phyloP scores from a whole-genome alignment of 2,888 invertebrate species.

The Hemaris fuciformis region DNA sequence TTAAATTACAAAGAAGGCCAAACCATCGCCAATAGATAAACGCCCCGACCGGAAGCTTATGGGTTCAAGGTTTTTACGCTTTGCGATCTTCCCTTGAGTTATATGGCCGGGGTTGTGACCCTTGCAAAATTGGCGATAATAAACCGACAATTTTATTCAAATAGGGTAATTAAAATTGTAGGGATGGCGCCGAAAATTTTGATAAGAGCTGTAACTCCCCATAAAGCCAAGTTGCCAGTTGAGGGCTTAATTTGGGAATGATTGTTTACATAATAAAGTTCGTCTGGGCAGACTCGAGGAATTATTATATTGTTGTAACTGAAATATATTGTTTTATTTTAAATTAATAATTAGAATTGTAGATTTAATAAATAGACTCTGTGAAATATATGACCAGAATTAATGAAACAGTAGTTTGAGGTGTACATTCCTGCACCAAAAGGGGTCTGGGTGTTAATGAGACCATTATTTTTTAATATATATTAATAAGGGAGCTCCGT shows the following conservation, averaged over 20 bases:
- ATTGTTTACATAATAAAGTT: conserved; percentile 3
- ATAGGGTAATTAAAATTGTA: conserved; percentile 13
- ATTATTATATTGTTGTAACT: background rate
- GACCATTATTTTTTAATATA: no score
- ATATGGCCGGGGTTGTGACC: conserved; percentile 3
- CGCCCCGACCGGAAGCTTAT: background rate
- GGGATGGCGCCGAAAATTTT: conserved; percentile 9
- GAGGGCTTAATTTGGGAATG: background rate
- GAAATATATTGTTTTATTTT: background rate
- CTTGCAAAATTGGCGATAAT: conserved; percentile 6
- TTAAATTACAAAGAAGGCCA: background rate
- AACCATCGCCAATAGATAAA: background rate
- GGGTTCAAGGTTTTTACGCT: background rate
- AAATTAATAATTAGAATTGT: background rate
- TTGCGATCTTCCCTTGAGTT: conserved; percentile 1
- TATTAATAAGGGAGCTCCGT: no score
- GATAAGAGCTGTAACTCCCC: conserved; percentile 9
- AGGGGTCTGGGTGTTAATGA: no score
- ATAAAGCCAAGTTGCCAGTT: conserved; percentile 1
- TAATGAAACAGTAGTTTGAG: no score
- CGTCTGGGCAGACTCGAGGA: background rate
- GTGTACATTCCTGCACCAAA: no score
- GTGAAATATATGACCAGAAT: background rate
- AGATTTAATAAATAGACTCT: background rate
- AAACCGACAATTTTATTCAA: conserved; percentile 13